phyloP scores from a whole-genome alignment of 2,113 vertebrate genomes.

The Callionymus lyra region DNA sequence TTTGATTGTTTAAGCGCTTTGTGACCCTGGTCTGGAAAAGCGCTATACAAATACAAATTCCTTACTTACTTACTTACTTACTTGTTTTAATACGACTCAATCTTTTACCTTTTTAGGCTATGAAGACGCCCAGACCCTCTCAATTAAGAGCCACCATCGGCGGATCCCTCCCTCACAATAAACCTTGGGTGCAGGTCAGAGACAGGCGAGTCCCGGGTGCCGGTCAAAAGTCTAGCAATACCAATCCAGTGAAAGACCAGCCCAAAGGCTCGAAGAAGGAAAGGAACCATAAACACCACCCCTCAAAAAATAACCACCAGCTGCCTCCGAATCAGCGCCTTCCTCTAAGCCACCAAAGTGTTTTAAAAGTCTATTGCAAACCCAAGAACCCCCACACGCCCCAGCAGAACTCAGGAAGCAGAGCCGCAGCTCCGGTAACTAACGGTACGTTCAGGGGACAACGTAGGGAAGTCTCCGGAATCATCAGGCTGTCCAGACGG shows the following conservation, averaged over 20 bases:
- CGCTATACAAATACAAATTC: no score
- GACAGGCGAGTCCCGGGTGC: slow-evolving; percentile 7
- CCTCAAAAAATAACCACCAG: slow-evolving; percentile 20
- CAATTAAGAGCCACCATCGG: slow-evolving; percentile 20
- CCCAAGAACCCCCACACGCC: slow-evolving; percentile 12
- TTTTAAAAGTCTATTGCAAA: slow-evolving; percentile 19
- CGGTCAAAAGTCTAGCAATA: slow-evolving; percentile 13
- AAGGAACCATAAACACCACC: slow-evolving; percentile 16
- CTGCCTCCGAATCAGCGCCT: slow-evolving; percentile 24
- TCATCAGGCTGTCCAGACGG: slow-evolving; percentile 38
- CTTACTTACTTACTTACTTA: no score
- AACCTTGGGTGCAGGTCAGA: slow-evolving; percentile 2
- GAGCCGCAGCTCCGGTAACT: slow-evolving; percentile 10
- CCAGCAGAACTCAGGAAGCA: slow-evolving; percentile 27
- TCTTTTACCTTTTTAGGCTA: slow-evolving; percentile 25
- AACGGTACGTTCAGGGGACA: not conserved
- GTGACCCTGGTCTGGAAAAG: no score
- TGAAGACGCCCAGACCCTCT: slow-evolving; percentile 14
- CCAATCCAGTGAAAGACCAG: slow-evolving; percentile 10
- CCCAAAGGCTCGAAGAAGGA: slow-evolving; percentile 14
- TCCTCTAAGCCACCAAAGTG: slow-evolving; percentile 1
- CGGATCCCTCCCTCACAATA: slow-evolving; percentile 15
- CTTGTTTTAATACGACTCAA: not conserved
- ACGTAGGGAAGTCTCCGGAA: slow-evolving; percentile 6
- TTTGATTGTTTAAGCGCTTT: no score